Evolutionary conservation across 2,113 vertebrate species (phyloP).

Genomic region (Sporophila hypoxantha): DNA sequence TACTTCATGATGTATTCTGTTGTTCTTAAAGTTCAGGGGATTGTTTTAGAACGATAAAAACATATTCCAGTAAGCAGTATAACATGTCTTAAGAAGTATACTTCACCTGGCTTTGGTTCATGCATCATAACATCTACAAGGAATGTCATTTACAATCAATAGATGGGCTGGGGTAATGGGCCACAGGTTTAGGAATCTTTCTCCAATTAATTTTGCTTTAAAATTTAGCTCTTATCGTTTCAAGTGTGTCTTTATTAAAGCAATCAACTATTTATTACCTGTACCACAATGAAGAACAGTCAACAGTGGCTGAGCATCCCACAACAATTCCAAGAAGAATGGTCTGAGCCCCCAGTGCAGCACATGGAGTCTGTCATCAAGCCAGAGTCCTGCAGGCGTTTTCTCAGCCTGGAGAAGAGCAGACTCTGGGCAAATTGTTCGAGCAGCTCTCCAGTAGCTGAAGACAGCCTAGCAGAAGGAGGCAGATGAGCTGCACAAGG

Average conservation of each 20-base stretch:
- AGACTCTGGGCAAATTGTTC: too few species aligned
- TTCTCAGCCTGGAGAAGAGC: too few species aligned
- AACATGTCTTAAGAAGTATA: neutral
- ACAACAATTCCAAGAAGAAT: too few species aligned
- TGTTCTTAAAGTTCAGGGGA: neutral
- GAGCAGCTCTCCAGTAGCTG: too few species aligned
- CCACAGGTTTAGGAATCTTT: neutral
- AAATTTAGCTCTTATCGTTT: neutral
- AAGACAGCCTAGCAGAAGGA: too few species aligned
- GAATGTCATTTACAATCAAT: slow-evolving; percentile 21
- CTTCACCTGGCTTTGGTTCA: slow-evolving; percentile 7
- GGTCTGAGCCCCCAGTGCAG: too few species aligned
- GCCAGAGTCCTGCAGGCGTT: too few species aligned
- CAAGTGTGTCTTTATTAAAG: neutral
- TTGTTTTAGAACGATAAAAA: slow-evolving; percentile 8
- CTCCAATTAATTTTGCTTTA: neutral
- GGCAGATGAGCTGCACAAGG: too few species aligned
- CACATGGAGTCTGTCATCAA: too few species aligned
- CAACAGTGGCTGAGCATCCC: neutral
- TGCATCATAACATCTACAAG: neutral
- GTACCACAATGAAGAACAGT: neutral
- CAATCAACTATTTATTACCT: neutral
- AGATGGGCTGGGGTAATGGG: neutral
- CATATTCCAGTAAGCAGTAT: neutral
- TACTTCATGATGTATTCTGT: neutral